These are phyloP conservation scores for Enteromius treurensis DNA, from an alignment of 2,797 vertebrate species.

Conservation along the genomic window DNA sequence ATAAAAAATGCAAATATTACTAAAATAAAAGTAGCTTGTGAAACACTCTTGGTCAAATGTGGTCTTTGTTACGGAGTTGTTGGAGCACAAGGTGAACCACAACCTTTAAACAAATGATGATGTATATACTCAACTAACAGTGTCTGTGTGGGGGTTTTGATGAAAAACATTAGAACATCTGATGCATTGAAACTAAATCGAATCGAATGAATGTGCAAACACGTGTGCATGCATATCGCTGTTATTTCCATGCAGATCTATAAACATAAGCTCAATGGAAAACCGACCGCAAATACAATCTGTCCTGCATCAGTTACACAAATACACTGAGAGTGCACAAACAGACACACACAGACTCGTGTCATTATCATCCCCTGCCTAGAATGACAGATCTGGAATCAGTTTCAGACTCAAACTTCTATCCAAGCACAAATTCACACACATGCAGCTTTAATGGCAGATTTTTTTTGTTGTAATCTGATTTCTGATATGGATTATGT, in stretches of 20 bases:
- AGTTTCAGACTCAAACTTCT: background rate
- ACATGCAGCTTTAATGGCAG: slow-evolving; percentile 20
- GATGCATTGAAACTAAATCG: background rate
- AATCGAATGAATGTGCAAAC: slow-evolving; percentile 1
- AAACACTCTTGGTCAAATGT: background rate
- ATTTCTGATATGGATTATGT: background rate
- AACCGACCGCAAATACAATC: background rate
- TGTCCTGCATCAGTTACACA: slow-evolving; percentile 14
- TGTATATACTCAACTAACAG: background rate
- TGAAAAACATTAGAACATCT: background rate
- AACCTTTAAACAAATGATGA: background rate
- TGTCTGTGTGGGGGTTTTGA: background rate
- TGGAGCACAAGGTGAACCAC: background rate
- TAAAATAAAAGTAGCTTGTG: background rate
- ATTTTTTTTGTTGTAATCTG: slow-evolving; percentile 22
- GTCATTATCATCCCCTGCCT: background rate
- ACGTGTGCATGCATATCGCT: background rate
- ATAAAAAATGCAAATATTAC: background rate
- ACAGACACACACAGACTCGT: background rate
- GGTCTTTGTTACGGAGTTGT: background rate
- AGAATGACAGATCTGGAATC: background rate
- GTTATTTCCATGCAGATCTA: slow-evolving; percentile 9
- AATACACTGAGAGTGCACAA: background rate
- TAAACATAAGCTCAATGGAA: background rate
- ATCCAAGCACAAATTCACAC: background rate